phyloP scores from a whole-genome alignment of 2,797 vertebrate species.

The Ara ararauna region DNA sequence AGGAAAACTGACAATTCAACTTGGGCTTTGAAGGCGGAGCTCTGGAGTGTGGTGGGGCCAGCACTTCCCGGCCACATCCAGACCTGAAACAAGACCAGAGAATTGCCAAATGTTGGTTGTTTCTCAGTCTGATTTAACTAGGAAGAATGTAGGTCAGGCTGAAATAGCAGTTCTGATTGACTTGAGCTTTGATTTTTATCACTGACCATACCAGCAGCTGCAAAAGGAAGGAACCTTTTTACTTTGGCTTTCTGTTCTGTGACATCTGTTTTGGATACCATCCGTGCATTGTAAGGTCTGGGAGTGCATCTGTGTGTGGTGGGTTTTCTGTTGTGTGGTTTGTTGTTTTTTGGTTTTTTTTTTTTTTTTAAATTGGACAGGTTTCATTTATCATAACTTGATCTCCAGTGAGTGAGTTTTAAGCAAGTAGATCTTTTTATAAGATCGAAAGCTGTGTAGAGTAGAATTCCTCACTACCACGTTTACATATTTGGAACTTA shows the following conservation, averaged over 20 bases:
- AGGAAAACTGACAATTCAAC: not conserved
- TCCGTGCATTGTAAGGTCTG: rapidly evolving
- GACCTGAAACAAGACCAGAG: not conserved
- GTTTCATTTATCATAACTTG: rapidly evolving
- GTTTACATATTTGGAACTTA: not conserved
- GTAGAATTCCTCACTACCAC: not conserved
- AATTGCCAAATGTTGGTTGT: not conserved
- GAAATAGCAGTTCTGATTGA: rapidly evolving
- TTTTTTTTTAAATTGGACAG: rapidly evolving
- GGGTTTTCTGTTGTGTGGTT: not conserved
- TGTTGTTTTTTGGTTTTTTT: rapidly evolving
- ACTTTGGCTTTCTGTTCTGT: too few species aligned
- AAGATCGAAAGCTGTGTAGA: not conserved
- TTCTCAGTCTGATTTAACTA: rapidly evolving
- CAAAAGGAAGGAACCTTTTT: not conserved
- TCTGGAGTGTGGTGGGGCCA: not conserved
- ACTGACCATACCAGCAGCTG: not conserved
- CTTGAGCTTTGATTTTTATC: not conserved
- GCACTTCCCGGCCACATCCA: not conserved
- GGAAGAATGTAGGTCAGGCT: not conserved
- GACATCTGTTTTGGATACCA: rapidly evolving
- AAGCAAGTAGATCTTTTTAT: not conserved
- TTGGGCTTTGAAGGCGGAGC: not conserved
- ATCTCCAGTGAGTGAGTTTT: not conserved
- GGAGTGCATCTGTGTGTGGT: too few species aligned